These are phyloP conservation scores for Drosophila orosa DNA, from an alignment of 1,140 invertebrate genomes.

Conservation along the genomic window DNA sequence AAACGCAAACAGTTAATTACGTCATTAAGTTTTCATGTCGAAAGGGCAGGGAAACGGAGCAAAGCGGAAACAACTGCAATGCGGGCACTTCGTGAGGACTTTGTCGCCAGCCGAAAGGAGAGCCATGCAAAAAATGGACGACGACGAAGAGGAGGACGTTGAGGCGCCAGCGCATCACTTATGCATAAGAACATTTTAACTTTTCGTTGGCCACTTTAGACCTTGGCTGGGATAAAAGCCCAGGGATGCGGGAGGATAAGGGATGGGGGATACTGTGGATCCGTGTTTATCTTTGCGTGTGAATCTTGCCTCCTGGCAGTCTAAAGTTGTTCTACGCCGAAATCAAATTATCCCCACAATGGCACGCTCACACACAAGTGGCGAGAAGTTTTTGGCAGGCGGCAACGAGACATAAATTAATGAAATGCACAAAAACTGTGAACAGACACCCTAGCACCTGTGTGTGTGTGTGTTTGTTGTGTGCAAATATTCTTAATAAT, in stretches of 20 bases:
- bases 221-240: conserved; percentile 13
- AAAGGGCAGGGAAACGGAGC: conserved; percentile 36
- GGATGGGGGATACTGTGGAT: background rate
- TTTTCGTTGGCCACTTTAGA: conserved; percentile 77
- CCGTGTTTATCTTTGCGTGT: conserved; percentile 75
- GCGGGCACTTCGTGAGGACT: conserved; percentile 74
- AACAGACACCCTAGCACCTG: background rate
- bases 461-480: conserved; percentile 21
- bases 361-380: conserved; percentile 21
- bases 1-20: conserved; percentile 82
- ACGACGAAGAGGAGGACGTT: conserved; percentile 5
- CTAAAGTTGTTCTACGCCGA: conserved; percentile 48
- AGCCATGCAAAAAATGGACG: conserved; percentile 49
- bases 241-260: background rate
- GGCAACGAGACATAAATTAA: conserved; percentile 66
- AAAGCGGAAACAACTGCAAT: conserved; percentile 75
- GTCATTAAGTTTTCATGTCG: conserved; percentile 79
- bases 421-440: conserved; percentile 62
- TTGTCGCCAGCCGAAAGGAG: conserved; percentile 53
- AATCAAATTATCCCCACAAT: conserved; percentile 56
- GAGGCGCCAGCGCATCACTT: conserved; percentile 64
- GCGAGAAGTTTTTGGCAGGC: conserved; percentile 41
- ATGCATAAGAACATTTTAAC: conserved; percentile 82
- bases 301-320: conserved; percentile 68
- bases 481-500: conserved; percentile 77